Base-by-base conservation (phyloP, 2,888 invertebrate genomes). In the Ceriagrion tenellum region DNA sequence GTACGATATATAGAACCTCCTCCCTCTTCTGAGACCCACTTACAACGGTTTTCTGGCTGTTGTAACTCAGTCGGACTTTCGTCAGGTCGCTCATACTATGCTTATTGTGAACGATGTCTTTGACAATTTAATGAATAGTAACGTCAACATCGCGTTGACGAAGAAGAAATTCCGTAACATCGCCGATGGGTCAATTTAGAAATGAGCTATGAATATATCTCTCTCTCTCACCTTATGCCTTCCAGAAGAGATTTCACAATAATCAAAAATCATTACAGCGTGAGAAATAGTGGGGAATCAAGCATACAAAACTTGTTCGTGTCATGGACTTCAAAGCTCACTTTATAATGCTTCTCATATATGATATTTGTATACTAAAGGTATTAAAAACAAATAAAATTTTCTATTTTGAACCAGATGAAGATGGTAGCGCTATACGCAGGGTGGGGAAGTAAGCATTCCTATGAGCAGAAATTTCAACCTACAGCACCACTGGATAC, bases 171-270 rank as follows among this genome's bases (percentile, higher is more conserved):
- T 55, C 55, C 55, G 12, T 20, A 26, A 55, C 55, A 23, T 63
- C 93, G 6, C 74, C 93, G 18, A 69, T n/a, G 93, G 47, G 69
- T 74, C 35, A 69, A 47, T 93, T 47, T 69, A 69, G 40, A 35
- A 47, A 47, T 40, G 69, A 93, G 93, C 69, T 74, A 81, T 81
- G n/a, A 93, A 74, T 47, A 20, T 91, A n/a, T n/a, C n/a, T n/a
- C n/a, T 91, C 59, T 63, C 93, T 93, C 93, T 69, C 93, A 93
- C 69, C n/a, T 93, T 91, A 63, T 74, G 93, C 93, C 69, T 93
- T 93, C 59, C 69, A 26, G 59, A 40, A 93, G 74, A 69, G 40
- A 74, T 74, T 69, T 69, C 93, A 74, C n/a, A 89, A 55, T 55
- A 89, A 81, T 30, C 0, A 81, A 35, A 81, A 30, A 81, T 81